phyloP scores from a whole-genome alignment of 1,140 invertebrate genomes.

The Drosophila lowei region DNA sequence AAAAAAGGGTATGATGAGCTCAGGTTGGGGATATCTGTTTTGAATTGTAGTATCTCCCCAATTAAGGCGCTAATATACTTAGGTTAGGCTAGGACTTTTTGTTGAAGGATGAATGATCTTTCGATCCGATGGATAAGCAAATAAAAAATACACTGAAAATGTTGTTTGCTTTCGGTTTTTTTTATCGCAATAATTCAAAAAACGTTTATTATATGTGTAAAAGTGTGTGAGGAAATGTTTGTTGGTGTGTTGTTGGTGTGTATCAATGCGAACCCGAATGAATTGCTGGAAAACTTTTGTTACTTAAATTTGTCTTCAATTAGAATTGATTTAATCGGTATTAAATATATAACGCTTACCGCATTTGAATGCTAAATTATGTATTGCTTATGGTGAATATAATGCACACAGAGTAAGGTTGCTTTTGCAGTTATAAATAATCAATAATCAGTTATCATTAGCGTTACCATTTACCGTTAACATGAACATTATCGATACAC shows the following conservation, averaged over 20 bases:
- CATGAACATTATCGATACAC: conserved; percentile 1
- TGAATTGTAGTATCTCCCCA: background rate
- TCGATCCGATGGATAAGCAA: too few species aligned
- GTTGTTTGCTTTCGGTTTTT: conserved; percentile 18
- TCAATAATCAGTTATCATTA: background rate
- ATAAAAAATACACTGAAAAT: conserved; percentile 14
- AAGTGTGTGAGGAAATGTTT: background rate
- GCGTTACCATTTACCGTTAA: too few species aligned
- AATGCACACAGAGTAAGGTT: conserved; percentile 45
- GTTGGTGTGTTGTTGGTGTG: conserved; percentile 11
- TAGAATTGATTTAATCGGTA: conserved; percentile 42
- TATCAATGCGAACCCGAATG: background rate
- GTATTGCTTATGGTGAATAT: conserved; percentile 69
- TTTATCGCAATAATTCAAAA: conserved; percentile 44
- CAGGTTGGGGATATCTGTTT: too few species aligned
- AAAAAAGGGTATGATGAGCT: too few species aligned
- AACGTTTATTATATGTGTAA: conserved; percentile 25
- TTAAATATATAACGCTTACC: conserved; percentile 45
- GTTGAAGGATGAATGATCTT: background rate
- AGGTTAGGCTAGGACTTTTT: background rate
- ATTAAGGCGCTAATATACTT: background rate
- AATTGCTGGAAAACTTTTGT: background rate
- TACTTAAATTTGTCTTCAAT: background rate
- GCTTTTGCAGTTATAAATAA: background rate
- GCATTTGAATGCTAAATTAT: conserved; percentile 58